These are phyloP conservation scores for Trogon surrucura DNA, from an alignment of 2,113 vertebrate genomes.

Conservation along the genomic window DNA sequence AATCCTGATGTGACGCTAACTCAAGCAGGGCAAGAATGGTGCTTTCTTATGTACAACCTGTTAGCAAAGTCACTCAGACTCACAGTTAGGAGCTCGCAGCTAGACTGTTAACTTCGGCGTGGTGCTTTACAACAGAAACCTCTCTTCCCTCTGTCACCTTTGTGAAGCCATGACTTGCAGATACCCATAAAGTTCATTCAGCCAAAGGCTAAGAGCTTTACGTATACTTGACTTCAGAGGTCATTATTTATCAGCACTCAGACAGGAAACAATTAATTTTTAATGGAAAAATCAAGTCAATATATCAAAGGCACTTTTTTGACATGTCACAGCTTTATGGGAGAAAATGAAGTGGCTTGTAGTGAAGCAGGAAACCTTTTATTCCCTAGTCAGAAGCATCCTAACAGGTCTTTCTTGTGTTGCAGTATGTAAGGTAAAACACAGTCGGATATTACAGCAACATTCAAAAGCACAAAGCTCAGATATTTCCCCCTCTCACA, in stretches of 20 bases:
- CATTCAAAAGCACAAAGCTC: neutral
- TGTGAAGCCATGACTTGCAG: neutral
- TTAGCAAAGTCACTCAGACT: neutral
- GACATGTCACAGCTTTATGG: conserved; percentile 34
- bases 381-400: neutral
- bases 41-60: neutral
- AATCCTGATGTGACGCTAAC: neutral
- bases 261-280: conserved; percentile 59
- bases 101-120: neutral
- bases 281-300: conserved; percentile 62
- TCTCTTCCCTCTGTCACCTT: neutral
- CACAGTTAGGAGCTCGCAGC: neutral
- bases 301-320: neutral
- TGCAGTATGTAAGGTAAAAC: neutral
- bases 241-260: conserved; percentile 51
- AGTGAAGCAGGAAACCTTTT: conserved; percentile 9
- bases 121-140: neutral
- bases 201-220: neutral
- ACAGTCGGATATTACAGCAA: neutral
- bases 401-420: neutral
- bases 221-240: conserved; percentile 28
- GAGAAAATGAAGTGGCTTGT: conserved; percentile 31
- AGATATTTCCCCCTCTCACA: neutral
- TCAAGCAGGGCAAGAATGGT: neutral
- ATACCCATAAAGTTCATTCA: neutral